Conservation (phyloP, 2,113 vertebrate genomes). For the Isichthys henryi region DNA sequence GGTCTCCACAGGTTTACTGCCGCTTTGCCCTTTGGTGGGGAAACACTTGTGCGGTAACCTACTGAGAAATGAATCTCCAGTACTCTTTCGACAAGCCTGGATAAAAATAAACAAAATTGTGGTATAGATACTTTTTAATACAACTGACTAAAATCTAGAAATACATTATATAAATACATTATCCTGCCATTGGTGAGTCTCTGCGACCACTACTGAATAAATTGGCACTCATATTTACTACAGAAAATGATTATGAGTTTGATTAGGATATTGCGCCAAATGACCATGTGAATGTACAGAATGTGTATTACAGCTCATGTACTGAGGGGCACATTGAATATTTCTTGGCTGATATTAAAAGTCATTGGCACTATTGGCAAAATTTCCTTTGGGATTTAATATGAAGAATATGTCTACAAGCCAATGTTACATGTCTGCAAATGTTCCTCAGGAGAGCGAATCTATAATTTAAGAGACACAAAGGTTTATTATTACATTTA, state of each 20-base stretch:
- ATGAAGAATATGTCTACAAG: not conserved
- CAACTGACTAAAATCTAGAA: not conserved
- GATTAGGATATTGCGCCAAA: not conserved
- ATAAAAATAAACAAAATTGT: not conserved
- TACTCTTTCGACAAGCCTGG: not conserved
- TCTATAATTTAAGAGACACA: not conserved
- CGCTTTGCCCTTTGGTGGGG: not conserved
- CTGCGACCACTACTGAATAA: not conserved
- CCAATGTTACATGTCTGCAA: not conserved
- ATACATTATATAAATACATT: not conserved
- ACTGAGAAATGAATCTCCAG: not conserved
- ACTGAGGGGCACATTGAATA: not conserved
- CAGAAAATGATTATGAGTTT: not conserved
- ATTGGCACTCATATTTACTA: not conserved
- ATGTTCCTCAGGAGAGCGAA: not conserved
- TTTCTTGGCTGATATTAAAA: not conserved
- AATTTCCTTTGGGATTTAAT: not conserved
- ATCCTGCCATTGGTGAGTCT: not conserved
- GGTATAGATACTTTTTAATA: not conserved
- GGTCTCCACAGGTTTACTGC: conserved; percentile 17
- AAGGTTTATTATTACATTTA: too few relatives aligned
- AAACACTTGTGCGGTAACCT: not conserved
- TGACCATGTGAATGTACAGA: not conserved
- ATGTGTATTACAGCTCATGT: not conserved
- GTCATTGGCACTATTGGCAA: not conserved